Evolutionary conservation across 2,113 vertebrate genomes (phyloP), one percentile per base, ranked within the genome.

Genomic region (Lophotis ruficrista): DNA sequence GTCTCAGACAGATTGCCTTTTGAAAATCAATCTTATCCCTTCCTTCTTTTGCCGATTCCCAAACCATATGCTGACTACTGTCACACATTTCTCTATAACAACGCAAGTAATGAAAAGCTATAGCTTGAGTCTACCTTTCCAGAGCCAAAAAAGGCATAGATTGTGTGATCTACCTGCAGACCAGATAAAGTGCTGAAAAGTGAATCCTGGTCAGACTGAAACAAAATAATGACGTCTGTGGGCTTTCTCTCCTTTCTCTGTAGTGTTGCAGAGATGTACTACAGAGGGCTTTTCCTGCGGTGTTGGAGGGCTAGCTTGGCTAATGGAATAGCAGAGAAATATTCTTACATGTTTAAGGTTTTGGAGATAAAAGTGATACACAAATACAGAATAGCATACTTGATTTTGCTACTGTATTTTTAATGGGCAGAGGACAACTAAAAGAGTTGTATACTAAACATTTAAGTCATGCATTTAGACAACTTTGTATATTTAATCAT

Each of bases 21-120:
- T 92, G 89, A 94, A 96, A 93, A 94, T 75, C 58, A 90, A 20
- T 37, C 51, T 70, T 70, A 70, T 30, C 56, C 14, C 43, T 92
- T 90, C 27, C 33, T 77, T 57, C 66, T 75, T 76, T 77, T 88
- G 45, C 75, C 73, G 64, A 90, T 81, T 92, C 47, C 83, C 45
- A 12, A 72, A 35, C 58, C 47, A 43, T 80, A 65, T 22, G 76
- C 47, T 56, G 24, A 56, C 47, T 70, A 45, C 45, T 51, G 51
- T 62, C 85, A 90, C 45, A 81, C 51, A 58, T 50, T 56, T 82
- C n/a, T 58, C 54, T 31, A 13, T 58, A 92, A 17, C 3, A 2
- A 51, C 14, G 12, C 2, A 4, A 53, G n/a, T 22, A 89, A 68
- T 50, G 31, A 86, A 81, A 65, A 82, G 12, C 31, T 62, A 8